Evolutionary conservation across 2,797 vertebrate genomes (phyloP), one percentile per base, ranked within the genome.

Genomic region (Danio tinwini): DNA sequence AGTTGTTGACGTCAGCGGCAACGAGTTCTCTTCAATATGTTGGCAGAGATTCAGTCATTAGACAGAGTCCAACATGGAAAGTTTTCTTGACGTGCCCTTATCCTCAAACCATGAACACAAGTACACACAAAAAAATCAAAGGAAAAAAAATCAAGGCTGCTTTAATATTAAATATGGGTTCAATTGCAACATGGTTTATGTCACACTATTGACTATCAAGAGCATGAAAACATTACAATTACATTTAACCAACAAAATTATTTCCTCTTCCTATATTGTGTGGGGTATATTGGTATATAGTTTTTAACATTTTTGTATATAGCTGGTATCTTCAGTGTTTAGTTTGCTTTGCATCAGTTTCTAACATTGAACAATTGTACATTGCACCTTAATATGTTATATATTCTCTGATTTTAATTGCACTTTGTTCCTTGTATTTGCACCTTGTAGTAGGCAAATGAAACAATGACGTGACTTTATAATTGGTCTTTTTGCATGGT

Each of bases 61-160:
- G n/a, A 16, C 17, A 11, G 14, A 73, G 11, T 9, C 42, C 71
- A 73, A 59, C 13, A 73, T 73, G 71, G 19, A 58, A 73, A 45
- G 8, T 59, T 73, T 73, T 40, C 39, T 59, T 59, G 55, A 59
- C 13, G 10, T 45, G 70, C 70, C 70, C 13, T 16, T 19, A 29
- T 71, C 12, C n/a, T 50, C 5, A 50, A 68, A 68, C 21, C 65
- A 68, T 68, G 65, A 68, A 29, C 7, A 68, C 29, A 37, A 50
- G 45, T 69, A 69, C 67, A 39, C 49, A 52, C 69, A 6, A 7
- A 12, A 14, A 29, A 29, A 29, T 29, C 29, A 68, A 47, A 65
- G 4, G 16, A 2, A 10, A 49, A 68, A 29, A 37, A 29, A 44
- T 45, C 17, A 8, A 11, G 39, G 12, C 17, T 73, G 21, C 9